A percentile compares a stretch with the other conserved stretches of the same genome.
Evolutionary conservation across 2,113 vertebrate species (phyloP).

Genomic region (Phyllostomus hastatus): DNA sequence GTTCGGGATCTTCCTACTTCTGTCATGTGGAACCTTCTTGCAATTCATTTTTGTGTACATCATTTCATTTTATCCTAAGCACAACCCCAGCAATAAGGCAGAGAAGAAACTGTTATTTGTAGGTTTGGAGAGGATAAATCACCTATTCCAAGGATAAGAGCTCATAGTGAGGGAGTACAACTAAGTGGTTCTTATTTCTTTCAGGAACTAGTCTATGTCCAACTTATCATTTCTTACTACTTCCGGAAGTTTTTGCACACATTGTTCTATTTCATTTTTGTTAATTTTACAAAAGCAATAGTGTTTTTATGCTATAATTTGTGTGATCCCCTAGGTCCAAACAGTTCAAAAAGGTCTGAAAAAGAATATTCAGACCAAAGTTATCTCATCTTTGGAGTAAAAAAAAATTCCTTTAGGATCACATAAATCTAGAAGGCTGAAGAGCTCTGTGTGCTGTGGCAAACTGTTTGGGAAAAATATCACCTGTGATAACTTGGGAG

Average conservation of each 20-base stretch:
- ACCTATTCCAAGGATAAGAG: background rate
- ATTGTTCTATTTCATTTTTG: background rate
- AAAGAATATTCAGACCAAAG: conserved; percentile 15
- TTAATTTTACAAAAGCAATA: conserved; percentile 30
- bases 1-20: background rate
- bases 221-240: background rate
- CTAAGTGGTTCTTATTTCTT: background rate
- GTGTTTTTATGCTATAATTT: conserved; percentile 4
- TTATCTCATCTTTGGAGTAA: background rate
- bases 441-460: background rate
- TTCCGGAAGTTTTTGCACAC: background rate
- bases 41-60: background rate
- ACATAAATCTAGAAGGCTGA: background rate
- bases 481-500: background rate
- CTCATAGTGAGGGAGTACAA: background rate
- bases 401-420: background rate
- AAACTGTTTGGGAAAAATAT: conserved; percentile 30
- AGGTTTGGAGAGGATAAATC: background rate
- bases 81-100: background rate
- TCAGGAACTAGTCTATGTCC: background rate
- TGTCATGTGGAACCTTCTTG: background rate
- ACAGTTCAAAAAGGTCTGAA: background rate
- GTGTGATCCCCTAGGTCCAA: background rate
- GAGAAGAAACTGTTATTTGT: background rate
- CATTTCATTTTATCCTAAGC: background rate